Conservation (phyloP, 1,140 invertebrate genomes). For the Muscidifurax raptorellus region DNA sequence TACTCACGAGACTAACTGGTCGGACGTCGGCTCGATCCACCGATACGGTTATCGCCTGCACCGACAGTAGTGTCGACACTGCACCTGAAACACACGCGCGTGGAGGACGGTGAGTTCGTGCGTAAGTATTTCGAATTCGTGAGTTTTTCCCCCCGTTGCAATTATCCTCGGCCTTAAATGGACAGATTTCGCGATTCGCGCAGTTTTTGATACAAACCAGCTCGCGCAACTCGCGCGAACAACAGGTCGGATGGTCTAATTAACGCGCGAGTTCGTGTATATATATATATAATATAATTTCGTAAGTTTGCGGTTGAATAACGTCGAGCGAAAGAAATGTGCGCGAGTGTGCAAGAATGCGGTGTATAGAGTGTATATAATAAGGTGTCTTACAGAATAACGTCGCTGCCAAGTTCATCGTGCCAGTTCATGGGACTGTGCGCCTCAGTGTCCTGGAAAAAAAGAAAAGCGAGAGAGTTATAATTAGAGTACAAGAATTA, state of each 20-base stretch:
- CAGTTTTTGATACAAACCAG: no score
- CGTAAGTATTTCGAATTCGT: no score
- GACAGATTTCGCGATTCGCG: no score
- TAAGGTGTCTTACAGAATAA: constrained; percentile 57
- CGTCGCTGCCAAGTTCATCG: constrained; percentile 57
- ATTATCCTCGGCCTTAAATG: not conserved
- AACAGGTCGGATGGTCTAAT: no score
- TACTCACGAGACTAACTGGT: constrained; percentile 60
- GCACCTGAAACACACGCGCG: constrained; percentile 57
- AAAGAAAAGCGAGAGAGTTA: constrained; percentile 30
- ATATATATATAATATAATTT: no score
- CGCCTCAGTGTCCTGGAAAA: constrained; percentile 58
- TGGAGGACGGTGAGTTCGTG: no score
- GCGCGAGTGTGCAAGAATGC: no score
- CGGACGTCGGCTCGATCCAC: constrained; percentile 68
- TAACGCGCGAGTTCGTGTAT: no score
- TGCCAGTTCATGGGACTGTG: constrained; percentile 61
- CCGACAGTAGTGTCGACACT: constrained; percentile 61
- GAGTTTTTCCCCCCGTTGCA: not conserved
- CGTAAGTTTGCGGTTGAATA: no score
- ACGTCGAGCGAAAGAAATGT: no score
- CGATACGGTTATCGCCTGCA: constrained; percentile 67
- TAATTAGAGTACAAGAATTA: constrained; percentile 25
- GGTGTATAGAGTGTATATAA: no score
- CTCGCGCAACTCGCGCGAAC: no score